Conservation (phyloP, 1,140 invertebrate genomes). For the Trachelipus rathkii region DNA sequence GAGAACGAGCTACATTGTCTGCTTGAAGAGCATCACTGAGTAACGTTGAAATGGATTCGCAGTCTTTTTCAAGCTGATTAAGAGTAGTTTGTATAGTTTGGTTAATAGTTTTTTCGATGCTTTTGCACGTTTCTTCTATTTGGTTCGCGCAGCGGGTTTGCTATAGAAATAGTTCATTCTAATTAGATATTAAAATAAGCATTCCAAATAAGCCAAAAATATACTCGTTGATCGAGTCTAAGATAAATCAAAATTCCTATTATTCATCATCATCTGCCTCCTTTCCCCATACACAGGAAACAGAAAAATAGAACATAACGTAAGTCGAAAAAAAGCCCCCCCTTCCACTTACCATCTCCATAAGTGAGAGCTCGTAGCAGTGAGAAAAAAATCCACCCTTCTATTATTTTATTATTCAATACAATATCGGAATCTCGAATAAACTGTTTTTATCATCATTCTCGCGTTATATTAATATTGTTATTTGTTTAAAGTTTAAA, state of each 20-base stretch:
- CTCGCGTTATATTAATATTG: no score
- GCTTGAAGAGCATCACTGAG: conserved; percentile 52
- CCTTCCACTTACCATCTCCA: no score
- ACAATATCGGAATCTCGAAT: not conserved
- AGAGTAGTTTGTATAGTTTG: conserved; percentile 61
- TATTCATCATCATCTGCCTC: not conserved
- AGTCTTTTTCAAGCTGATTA: conserved; percentile 59
- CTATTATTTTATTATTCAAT: not conserved
- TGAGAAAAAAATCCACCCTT: no score
- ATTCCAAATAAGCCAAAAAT: not conserved
- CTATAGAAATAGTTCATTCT: conserved; percentile 6
- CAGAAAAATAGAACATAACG: not conserved
- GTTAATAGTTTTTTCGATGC: conserved; percentile 60
- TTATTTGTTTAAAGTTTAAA: no score
- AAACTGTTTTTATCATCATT: no score
- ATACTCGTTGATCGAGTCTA: not conserved
- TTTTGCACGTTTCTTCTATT: conserved; percentile 60
- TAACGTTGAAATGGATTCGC: conserved; percentile 53
- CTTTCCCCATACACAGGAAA: not conserved
- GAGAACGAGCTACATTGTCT: conserved; percentile 50
- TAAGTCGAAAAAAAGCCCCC: no score
- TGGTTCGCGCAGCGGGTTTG: conserved; percentile 57
- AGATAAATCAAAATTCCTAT: not conserved
- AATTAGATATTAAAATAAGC: not conserved
- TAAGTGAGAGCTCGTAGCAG: no score